A percentile compares a stretch with the other conserved stretches of the same genome.
Conservation (phyloP, 1,140 invertebrate species). For the Glossosoma conforme region DNA sequence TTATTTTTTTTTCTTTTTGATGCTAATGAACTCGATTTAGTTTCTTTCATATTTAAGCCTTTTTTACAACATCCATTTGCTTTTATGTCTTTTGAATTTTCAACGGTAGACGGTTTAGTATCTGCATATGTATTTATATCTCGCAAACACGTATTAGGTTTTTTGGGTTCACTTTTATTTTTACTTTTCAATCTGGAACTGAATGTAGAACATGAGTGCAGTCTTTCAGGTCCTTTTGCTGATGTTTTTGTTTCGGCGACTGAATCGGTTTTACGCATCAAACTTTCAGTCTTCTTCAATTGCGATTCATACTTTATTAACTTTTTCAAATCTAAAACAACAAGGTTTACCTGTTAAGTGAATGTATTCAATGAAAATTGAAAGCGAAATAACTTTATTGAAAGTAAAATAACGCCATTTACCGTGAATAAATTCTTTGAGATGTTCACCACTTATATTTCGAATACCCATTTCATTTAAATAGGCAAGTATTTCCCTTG, state of each 20-base stretch:
- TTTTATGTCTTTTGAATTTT: no score
- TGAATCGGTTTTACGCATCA: conserved; percentile 27
- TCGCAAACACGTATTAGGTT: conserved; percentile 1
- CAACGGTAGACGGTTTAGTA: no score
- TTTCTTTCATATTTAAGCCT: no score
- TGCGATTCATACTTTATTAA: conserved; percentile 52
- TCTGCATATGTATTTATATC: no score
- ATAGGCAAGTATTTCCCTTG: conserved; percentile 42
- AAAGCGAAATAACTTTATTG: background rate
- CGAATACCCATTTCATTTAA: conserved; percentile 42
- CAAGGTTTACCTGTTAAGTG: background rate
- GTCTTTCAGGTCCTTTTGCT: conserved; percentile 38
- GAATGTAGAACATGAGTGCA: conserved; percentile 47
- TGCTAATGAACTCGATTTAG: no score
- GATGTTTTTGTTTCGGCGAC: conserved; percentile 28
- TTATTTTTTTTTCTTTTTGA: no score
- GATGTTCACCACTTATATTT: conserved; percentile 43
- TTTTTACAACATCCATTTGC: no score
- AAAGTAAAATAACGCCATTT: background rate
- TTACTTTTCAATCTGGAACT: conserved; percentile 41
- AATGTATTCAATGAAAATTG: conserved; percentile 1
- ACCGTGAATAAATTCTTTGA: conserved; percentile 40
- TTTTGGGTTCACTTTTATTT: conserved; percentile 18
- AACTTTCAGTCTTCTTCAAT: conserved; percentile 17
- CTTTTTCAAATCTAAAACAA: conserved; percentile 52